These are phyloP conservation scores for Oryzias sinensis DNA, from an alignment of 2,797 vertebrate genomes.

Conservation along the genomic window DNA sequence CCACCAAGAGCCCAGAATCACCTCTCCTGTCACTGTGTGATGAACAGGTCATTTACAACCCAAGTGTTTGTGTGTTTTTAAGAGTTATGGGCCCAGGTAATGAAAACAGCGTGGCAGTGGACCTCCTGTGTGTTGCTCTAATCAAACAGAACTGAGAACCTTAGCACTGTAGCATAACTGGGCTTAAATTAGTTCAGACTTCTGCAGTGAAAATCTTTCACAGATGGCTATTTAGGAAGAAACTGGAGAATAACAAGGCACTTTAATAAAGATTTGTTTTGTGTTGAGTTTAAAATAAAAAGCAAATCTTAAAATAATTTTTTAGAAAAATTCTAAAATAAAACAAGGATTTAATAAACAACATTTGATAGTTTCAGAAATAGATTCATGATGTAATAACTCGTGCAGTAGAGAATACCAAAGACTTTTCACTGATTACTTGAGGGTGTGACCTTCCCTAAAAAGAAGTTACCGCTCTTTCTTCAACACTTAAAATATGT, in stretches of 20 bases:
- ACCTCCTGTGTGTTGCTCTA: constrained; percentile 74
- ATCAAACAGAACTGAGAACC: constrained; percentile 74
- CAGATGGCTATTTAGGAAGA: constrained; percentile 55
- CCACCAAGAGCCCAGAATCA: constrained; percentile 78
- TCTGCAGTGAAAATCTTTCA: constrained; percentile 57
- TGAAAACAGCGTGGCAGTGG: constrained; percentile 70
- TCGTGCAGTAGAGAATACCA: no score
- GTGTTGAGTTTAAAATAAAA: constrained; percentile 10
- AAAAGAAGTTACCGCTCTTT: no score
- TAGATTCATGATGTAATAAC: no score
- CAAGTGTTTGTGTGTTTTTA: constrained; percentile 81
- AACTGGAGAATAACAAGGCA: constrained; percentile 40
- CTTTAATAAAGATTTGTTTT: constrained; percentile 42
- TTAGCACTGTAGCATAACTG: constrained; percentile 54
- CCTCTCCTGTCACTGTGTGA: constrained; percentile 77
- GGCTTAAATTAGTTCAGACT: constrained; percentile 50
- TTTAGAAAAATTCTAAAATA: no score
- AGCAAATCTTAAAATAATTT: background rate
- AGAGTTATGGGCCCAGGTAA: constrained; percentile 77
- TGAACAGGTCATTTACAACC: constrained; percentile 81
- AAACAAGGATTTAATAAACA: no score
- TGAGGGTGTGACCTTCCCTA: no score
- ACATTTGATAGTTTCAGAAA: no score
- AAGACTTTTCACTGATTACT: no score
- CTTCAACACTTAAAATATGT: no score